Conservation (phyloP, 2,113 vertebrate species). For the Neodontobutis hainanensis region DNA sequence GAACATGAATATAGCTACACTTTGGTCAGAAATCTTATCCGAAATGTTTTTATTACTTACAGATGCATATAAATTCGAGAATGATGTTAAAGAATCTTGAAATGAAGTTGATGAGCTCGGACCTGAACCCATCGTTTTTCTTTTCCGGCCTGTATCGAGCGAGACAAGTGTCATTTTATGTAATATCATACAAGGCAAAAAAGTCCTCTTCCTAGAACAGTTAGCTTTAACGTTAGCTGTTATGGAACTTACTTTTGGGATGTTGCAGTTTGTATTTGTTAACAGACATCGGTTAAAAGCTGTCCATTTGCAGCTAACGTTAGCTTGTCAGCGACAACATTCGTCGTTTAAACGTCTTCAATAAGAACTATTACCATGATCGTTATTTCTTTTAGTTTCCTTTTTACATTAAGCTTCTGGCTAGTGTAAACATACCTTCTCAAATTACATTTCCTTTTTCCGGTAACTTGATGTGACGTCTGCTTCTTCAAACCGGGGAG, state of each 20-base stretch:
- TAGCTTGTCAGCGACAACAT: too few relatives aligned
- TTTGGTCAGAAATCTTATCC: slow-evolving; percentile 42
- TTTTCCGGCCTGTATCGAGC: slow-evolving; percentile 28
- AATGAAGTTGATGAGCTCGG: neutral
- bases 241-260: too few relatives aligned
- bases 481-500: neutral
- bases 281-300: neutral
- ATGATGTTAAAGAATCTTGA: neutral
- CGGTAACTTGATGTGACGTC: slow-evolving; percentile 1
- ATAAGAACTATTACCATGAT: too few relatives aligned
- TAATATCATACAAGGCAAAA: neutral
- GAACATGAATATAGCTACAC: too few relatives aligned
- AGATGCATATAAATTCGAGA: neutral
- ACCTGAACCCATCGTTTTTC: slow-evolving; percentile 42
- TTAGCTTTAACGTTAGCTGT: too few relatives aligned
- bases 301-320: neutral
- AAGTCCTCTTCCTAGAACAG: too few relatives aligned
- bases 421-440: neutral
- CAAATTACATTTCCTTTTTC: neutral
- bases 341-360: too few relatives aligned
- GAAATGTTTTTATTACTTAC: slow-evolving; percentile 3
- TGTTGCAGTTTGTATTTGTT: too few relatives aligned
- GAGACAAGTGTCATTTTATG: neutral
- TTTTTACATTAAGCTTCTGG: too few relatives aligned
- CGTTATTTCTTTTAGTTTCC: too few relatives aligned